Base-by-base conservation (phyloP, 2,113 vertebrate species). In the Ammodytes dubius region DNA sequence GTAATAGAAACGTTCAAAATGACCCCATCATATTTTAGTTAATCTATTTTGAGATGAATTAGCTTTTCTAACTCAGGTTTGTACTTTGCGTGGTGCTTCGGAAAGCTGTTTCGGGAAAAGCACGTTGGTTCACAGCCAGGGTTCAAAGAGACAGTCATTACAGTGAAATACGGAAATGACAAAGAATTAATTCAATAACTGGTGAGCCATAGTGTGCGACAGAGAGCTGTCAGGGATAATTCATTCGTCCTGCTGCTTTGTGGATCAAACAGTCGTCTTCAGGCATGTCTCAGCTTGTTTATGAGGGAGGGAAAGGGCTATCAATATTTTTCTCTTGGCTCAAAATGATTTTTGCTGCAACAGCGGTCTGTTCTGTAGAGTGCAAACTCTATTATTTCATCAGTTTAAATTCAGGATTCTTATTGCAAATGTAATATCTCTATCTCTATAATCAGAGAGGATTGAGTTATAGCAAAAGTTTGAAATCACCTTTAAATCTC, bases 131-230 rank as follows among this genome's bases (percentile, higher is more conserved):
- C 50, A 42, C 40, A 43, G 49, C 2, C 74, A n/a, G 74, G 73
- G 81, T 78, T 74, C 27, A 76, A 45, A 45, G 10, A 58, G 47
- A 70, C 52, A 7, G 17, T 77, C 54, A 83, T 82, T 85, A 81
- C 12, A 54, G 56, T 54, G 42, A 53, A 15, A 50, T 56, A 64
- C 4, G 17, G 57, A 81, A 87, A 87, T 87, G 68, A 70, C 81
- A 71, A 50, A 74, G 42, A 79, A 83, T 91, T 72, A 73, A 88
- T 89, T 89, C 57, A 88, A 76, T 89, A 81, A 84, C 81, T 82
- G 74, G 15, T 59, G 84, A 83, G 81, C 81, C 65, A 40, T 66
- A 57, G 56, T 74, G 79, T 83, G 78, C 70, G 82, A 75, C n/a
- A 39, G 74, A 83, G 54, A 72, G 87, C 84, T 77, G 76, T 78